Evolutionary conservation across 2,113 vertebrate genomes (phyloP).

Genomic region (Neofelis nebulosa): DNA sequence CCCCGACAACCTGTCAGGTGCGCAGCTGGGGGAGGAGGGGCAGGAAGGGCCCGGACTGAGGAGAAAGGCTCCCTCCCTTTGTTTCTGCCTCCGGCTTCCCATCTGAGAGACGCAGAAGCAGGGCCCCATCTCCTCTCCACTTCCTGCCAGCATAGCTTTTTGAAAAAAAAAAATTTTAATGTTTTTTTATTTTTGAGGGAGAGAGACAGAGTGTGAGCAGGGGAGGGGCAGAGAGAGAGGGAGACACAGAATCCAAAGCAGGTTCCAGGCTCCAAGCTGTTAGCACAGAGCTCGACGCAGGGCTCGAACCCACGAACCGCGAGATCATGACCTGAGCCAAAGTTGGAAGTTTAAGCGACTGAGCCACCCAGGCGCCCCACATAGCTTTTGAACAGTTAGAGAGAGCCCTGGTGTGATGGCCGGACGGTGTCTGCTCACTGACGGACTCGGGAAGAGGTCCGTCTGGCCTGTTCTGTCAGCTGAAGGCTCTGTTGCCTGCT

Average conservation of each 20-base stretch:
- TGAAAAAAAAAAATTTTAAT: no score
- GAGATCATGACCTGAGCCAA: no score
- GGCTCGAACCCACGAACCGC: no score
- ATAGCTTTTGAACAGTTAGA: background rate
- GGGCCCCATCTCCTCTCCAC: background rate
- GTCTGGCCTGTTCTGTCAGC: background rate
- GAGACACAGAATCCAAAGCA: no score
- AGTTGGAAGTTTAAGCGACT: no score
- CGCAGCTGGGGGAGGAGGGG: fast-evolving
- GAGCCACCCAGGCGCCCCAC: no score
- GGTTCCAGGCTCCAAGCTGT: no score
- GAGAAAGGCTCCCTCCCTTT: background rate
- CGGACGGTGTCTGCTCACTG: background rate
- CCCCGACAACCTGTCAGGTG: constrained; percentile 80
- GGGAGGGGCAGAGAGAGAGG: no score
- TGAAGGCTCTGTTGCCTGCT: fast-evolving
- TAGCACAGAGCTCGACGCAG: no score
- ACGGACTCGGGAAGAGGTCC: background rate
- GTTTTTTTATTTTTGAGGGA: no score
- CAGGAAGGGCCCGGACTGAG: background rate
- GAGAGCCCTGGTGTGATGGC: fast-evolving
- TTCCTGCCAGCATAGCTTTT: background rate
- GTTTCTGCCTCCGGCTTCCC: background rate
- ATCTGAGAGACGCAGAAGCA: fast-evolving
- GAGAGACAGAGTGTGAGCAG: no score